These are phyloP conservation scores for Pluvialis apricaria DNA, from an alignment of 2,113 vertebrate species.

Conservation along the genomic window DNA sequence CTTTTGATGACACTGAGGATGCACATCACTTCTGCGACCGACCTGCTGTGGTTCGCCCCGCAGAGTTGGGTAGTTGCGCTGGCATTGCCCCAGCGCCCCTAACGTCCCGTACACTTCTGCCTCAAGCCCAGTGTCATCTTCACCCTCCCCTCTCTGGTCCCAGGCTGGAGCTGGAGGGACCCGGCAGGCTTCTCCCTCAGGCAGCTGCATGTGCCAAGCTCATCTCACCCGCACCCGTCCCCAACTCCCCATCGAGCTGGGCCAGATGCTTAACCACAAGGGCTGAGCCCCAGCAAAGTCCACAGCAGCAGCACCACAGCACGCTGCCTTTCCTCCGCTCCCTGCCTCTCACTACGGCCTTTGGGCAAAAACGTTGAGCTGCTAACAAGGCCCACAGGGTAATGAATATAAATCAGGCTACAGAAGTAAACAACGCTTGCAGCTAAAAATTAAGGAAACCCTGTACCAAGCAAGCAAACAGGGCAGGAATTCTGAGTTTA, in stretches of 20 bases:
- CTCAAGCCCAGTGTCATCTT: neutral
- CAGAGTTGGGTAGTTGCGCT: neutral
- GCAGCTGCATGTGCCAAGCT: neutral
- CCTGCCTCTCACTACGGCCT: neutral
- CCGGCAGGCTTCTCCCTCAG: neutral
- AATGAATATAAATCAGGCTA: neutral
- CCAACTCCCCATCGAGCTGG: accelerated
- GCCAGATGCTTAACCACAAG: neutral
- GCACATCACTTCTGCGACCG: neutral
- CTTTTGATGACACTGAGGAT: neutral
- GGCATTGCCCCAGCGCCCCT: neutral
- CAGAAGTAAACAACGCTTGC: neutral
- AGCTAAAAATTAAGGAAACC: neutral
- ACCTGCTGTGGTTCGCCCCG: neutral
- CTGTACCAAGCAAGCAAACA: neutral
- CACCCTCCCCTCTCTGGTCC: neutral
- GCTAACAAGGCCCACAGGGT: neutral
- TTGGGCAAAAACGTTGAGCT: neutral
- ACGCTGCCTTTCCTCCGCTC: neutral
- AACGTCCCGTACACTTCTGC: neutral
- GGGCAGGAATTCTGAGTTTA: neutral
- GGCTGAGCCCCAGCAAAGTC: neutral
- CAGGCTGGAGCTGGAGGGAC: neutral
- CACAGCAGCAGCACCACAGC: neutral
- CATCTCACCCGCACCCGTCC: neutral